Evolutionary conservation across 2,113 vertebrate species (phyloP).

Genomic region (Jacana jacana): DNA sequence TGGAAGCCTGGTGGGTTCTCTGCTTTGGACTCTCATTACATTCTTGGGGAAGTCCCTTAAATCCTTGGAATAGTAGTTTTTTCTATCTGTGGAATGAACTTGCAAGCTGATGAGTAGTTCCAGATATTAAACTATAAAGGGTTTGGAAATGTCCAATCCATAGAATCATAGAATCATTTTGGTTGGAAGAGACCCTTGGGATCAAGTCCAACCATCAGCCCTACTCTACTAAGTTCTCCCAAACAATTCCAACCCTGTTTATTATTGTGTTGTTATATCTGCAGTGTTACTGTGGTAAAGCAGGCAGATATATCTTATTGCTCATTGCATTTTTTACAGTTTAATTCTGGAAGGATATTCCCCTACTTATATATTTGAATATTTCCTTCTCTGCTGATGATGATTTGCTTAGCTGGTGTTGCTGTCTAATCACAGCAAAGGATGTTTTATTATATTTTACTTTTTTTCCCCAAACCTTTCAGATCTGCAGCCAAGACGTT

Average conservation of each 20-base stretch:
- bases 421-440: not conserved
- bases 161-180: too few relatives aligned
- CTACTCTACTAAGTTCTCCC: too few relatives aligned
- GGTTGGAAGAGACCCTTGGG: too few relatives aligned
- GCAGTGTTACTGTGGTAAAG: not conserved
- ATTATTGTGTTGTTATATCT: not conserved
- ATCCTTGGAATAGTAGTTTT: not conserved
- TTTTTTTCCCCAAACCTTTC: not conserved
- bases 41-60: not conserved
- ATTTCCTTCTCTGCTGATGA: not conserved
- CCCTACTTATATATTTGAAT: not conserved
- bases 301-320: not conserved
- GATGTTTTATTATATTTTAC: not conserved
- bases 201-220: too few relatives aligned
- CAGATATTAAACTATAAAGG: not conserved
- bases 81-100: not conserved
- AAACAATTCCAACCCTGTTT: not conserved
- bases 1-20: not conserved
- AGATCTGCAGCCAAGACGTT: slow-evolving; percentile 92
- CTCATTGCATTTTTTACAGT: not conserved
- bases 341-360: not conserved
- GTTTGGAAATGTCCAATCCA: not conserved
- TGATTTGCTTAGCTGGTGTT: not conserved
- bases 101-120: not conserved
- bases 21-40: not conserved